These are phyloP conservation scores for Colistium nudipinnis DNA, from an alignment of 2,113 vertebrate species.

Conservation along the genomic window DNA sequence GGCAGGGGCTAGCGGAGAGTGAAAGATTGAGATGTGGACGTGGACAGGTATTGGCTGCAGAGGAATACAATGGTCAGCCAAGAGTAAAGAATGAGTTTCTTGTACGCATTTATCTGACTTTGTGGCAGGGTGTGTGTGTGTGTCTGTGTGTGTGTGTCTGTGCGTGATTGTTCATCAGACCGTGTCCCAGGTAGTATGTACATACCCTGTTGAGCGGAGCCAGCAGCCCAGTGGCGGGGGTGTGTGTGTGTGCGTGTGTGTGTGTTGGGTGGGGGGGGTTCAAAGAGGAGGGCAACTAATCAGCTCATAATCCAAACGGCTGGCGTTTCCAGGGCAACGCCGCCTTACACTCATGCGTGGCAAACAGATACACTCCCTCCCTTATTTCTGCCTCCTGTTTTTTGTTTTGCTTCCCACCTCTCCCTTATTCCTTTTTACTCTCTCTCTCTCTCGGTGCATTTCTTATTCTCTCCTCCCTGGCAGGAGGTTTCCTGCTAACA, in stretches of 20 bases:
- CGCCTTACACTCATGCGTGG: slow-evolving; percentile 74
- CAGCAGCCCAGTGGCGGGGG: slow-evolving; percentile 29
- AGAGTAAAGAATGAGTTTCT: slow-evolving; percentile 56
- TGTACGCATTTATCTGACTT: slow-evolving; percentile 34
- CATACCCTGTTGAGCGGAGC: slow-evolving; percentile 57
- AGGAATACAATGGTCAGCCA: slow-evolving; percentile 58
- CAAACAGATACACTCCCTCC: slow-evolving; percentile 64
- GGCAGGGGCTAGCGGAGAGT: slow-evolving; percentile 43
- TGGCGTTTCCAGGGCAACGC: slow-evolving; percentile 76
- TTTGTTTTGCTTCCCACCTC: slow-evolving; percentile 16
- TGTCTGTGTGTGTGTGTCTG: slow-evolving; percentile 32
- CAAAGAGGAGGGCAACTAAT: slow-evolving; percentile 71
- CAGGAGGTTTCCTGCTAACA: slow-evolving; percentile 36
- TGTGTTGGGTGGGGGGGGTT: slow-evolving; percentile 10
- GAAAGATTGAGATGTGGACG: slow-evolving; percentile 73
- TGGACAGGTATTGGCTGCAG: slow-evolving; percentile 59
- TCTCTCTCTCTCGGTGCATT: background rate
- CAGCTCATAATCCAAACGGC: slow-evolving; percentile 78
- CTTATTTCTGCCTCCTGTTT: slow-evolving; percentile 58
- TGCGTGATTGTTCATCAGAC: slow-evolving; percentile 50
- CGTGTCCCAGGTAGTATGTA: slow-evolving; percentile 63
- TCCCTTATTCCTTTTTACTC: slow-evolving; percentile 1
- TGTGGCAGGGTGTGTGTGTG: background rate
- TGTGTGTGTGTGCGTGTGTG: background rate
- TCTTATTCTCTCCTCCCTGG: slow-evolving; percentile 1